Conservation (phyloP, 1,140 invertebrate genomes). For the Campodea augens region DNA sequence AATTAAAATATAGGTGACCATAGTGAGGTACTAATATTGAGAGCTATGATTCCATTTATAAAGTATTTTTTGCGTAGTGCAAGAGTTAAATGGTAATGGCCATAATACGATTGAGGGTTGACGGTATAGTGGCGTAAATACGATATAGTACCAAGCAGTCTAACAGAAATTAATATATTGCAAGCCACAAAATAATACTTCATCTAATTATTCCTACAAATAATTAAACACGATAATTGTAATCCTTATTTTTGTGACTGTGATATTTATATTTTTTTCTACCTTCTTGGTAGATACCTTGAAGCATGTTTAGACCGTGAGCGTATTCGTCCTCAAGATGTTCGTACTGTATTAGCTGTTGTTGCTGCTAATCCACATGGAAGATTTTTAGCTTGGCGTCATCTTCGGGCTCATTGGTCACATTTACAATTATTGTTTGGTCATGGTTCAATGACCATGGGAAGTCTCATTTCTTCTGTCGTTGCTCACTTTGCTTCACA, state of each 20-base stretch:
- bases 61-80: too few relatives aligned
- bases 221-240: too few relatives aligned
- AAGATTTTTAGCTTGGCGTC: conserved; percentile 50
- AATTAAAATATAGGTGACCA: too few relatives aligned
- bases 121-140: too few relatives aligned
- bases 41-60: too few relatives aligned
- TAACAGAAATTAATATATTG: too few relatives aligned
- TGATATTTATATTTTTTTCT: neutral
- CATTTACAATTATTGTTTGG: conserved; percentile 40
- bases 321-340: conserved; percentile 45
- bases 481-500: conserved; percentile 46
- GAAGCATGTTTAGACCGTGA: conserved; percentile 38
- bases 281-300: conserved; percentile 33
- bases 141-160: too few relatives aligned
- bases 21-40: too few relatives aligned
- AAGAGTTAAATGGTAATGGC: too few relatives aligned
- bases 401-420: conserved; percentile 51
- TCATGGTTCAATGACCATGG: conserved; percentile 44
- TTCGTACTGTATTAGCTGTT: conserved; percentile 40
- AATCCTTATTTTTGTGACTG: neutral
- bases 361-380: conserved; percentile 48
- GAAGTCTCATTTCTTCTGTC: conserved; percentile 42
- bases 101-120: too few relatives aligned
- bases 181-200: too few relatives aligned
- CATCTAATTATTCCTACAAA: too few relatives aligned